Base-by-base conservation (phyloP, 2,797 vertebrate genomes). In the Pantherophis alleghaniensis region DNA sequence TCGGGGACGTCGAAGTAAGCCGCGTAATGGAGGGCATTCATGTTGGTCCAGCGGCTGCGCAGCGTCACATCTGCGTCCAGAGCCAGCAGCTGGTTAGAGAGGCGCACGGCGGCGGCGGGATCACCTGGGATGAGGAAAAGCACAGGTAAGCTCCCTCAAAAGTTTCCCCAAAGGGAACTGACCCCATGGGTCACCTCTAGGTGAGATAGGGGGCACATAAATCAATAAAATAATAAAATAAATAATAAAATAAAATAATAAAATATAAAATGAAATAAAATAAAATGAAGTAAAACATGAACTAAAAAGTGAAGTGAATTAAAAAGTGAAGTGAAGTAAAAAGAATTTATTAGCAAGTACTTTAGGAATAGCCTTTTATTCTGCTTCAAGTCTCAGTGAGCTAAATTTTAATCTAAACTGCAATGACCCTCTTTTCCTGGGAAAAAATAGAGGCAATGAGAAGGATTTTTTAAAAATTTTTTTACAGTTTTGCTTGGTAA, bases 1-100 rank as follows among this genome's bases (percentile, higher is more conserved):
- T 99, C 98, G 0, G 99, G 99, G 20, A 99, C 98, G 0, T 99
- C 99, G 0, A 99, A 99, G 95, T 99, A 99, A 0, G 99, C 99
- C 0, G 99, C 99, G 0, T 99, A 99, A 97, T 99, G 99, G 87
- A 99, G 98, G 0, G 99, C 98, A 5, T 99, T 99, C 99, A 99
- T 99, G 97, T 98, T 99, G 94, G 99, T 99, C 99, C 99, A 99
- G 93, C 98, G 98, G 95, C 98, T 99, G 93, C 99, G 98, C 94
- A 99, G 98, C 57, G 98, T 98, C 83, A 98, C 98, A 1, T 99
- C 99, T 0, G 98, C 99, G 0, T 98, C 99, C 94, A 98, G 96
- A 0, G 97, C 96, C 90, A 99, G 98, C 74, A 99, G 98, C 97
- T 99, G 98, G 94, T 97, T 97, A 18, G 98, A 98, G 92, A 99